Evolutionary conservation across 2,113 vertebrate species (phyloP).

Genomic region (Eupsittula cactorum): DNA sequence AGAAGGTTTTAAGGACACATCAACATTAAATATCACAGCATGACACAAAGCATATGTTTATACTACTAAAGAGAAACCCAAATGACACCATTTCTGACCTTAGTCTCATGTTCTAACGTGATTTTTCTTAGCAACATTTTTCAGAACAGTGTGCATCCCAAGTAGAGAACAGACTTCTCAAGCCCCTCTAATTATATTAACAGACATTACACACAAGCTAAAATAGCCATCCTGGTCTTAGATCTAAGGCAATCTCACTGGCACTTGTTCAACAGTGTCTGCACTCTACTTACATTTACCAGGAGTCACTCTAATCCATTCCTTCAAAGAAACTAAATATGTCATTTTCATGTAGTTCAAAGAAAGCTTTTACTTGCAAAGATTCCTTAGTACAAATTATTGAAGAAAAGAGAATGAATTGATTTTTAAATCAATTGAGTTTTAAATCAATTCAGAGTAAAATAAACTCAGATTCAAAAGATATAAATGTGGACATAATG

Average conservation of each 20-base stretch:
- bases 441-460: background rate
- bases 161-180: background rate
- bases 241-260: background rate
- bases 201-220: background rate
- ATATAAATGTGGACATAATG: background rate
- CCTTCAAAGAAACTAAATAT: background rate
- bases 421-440: background rate
- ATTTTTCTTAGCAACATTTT: background rate
- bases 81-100: background rate
- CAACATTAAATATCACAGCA: background rate
- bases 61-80: background rate
- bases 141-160: background rate
- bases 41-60: fast-evolving
- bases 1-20: background rate
- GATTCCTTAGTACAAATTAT: background rate
- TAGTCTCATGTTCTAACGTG: background rate
- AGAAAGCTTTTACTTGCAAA: background rate
- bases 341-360: background rate
- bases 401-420: background rate
- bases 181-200: background rate
- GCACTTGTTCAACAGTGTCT: background rate
- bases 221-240: background rate
- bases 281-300: background rate
- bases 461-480: background rate
- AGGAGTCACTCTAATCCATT: background rate